Evolutionary conservation across 2,797 vertebrate genomes (phyloP).

Genomic region (Loris lydekkerianus): DNA sequence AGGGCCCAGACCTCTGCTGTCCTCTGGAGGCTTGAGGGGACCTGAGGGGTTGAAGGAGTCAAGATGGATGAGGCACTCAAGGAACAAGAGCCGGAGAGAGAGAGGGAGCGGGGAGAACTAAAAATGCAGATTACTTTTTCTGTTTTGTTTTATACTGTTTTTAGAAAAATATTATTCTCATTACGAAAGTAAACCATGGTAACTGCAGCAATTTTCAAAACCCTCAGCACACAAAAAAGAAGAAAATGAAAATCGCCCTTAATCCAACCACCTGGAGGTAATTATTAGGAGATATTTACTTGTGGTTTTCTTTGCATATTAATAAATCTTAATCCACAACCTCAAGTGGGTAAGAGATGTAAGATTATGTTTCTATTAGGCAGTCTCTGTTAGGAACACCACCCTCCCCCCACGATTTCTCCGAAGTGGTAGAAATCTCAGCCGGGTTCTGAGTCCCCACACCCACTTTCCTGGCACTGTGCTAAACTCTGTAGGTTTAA

Average conservation of each 20-base stretch:
- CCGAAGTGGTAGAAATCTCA: neutral
- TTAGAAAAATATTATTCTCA: constrained; percentile 43
- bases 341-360: neutral
- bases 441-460: neutral
- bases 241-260: constrained; percentile 38
- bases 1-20: neutral
- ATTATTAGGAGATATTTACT: neutral
- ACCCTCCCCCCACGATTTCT: too few relatives aligned
- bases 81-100: neutral
- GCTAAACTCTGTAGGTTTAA: accelerated
- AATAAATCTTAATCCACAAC: constrained; percentile 10
- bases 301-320: neutral
- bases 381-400: neutral
- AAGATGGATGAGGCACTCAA: neutral
- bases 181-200: constrained; percentile 56
- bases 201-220: constrained; percentile 47
- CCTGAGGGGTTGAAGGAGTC: neutral
- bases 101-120: neutral
- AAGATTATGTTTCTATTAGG: neutral
- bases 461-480: neutral
- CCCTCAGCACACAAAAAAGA: constrained; percentile 10
- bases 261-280: neutral
- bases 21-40: neutral
- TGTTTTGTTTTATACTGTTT: neutral
- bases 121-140: constrained; percentile 44